Evolutionary conservation across 1,140 invertebrate species (phyloP).

Genomic region (Bilobella aurantiaca): DNA sequence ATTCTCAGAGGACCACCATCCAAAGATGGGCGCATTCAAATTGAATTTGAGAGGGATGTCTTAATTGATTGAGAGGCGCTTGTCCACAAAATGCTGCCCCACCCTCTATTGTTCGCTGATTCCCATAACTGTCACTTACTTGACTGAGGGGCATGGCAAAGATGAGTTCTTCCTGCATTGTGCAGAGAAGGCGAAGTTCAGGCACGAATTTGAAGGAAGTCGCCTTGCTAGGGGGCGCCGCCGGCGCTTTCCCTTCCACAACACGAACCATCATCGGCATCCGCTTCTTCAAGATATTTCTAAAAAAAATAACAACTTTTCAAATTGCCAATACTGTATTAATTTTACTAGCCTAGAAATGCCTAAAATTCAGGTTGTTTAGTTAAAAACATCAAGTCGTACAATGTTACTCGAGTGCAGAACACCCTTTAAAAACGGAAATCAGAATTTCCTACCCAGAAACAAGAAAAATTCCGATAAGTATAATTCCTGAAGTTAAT

Average conservation of each 20-base stretch:
- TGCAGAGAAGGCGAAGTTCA: conserved; percentile 67
- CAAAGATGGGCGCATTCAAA: too few relatives aligned
- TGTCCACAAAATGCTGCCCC: too few relatives aligned
- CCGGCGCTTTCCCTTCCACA: conserved; percentile 71
- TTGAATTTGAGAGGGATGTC: too few relatives aligned
- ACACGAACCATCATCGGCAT: conserved; percentile 80
- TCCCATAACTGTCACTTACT: conserved; percentile 29
- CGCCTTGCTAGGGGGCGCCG: conserved; percentile 43
- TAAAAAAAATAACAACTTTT: conserved; percentile 37
- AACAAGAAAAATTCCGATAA: too few relatives aligned
- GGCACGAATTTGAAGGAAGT: conserved; percentile 62
- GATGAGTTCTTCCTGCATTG: conserved; percentile 68
- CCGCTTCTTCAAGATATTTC: conserved; percentile 72
- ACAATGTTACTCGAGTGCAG: too few relatives aligned
- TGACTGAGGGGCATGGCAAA: conserved; percentile 72
- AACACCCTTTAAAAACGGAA: too few relatives aligned
- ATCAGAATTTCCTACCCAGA: too few relatives aligned
- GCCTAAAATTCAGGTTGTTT: too few relatives aligned
- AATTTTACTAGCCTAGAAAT: background rate
- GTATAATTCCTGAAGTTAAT: too few relatives aligned
- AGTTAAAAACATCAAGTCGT: too few relatives aligned
- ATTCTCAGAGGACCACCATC: too few relatives aligned
- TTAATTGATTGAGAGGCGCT: too few relatives aligned
- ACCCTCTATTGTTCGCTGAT: background rate
- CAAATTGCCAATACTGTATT: background rate